phyloP scores from a whole-genome alignment of 2,888 invertebrate genomes.

The Eupsilia transversa region DNA sequence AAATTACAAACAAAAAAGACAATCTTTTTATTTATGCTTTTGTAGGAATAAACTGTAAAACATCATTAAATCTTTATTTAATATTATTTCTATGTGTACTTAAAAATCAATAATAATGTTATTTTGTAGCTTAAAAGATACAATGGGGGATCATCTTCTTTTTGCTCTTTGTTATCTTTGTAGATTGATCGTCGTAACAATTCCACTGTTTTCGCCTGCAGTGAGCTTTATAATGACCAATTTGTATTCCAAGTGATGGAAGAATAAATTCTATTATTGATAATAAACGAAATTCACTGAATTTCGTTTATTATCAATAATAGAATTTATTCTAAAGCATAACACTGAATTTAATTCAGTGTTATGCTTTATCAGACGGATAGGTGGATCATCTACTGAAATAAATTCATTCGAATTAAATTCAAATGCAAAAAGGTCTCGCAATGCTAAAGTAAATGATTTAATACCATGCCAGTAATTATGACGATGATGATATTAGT shows the following conservation, averaged over 20 bases:
- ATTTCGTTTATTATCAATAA: no score
- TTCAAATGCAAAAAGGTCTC: background rate
- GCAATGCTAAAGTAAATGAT: background rate
- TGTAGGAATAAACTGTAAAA: background rate
- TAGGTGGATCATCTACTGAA: background rate
- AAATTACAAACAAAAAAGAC: no score
- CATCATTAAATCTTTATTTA: background rate
- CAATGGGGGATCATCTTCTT: background rate
- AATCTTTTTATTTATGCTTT: no score
- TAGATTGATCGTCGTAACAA: no score
- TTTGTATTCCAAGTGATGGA: conserved; percentile 1
- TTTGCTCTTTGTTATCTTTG: background rate
- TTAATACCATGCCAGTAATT: background rate
- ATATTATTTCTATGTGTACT: conserved; percentile 1
- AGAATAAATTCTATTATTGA: conserved; percentile 4
- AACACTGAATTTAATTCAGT: no score
- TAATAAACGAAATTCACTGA: background rate
- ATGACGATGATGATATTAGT: no score
- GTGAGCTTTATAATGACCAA: conserved; percentile 1
- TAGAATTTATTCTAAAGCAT: no score
- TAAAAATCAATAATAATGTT: background rate
- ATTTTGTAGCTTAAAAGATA: no score
- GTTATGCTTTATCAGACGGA: background rate
- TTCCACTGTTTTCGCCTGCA: conserved; percentile 2
- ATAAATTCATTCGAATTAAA: background rate